phyloP scores from a whole-genome alignment of 2,888 invertebrate species.

The Trissonchulus sp. region DNA sequence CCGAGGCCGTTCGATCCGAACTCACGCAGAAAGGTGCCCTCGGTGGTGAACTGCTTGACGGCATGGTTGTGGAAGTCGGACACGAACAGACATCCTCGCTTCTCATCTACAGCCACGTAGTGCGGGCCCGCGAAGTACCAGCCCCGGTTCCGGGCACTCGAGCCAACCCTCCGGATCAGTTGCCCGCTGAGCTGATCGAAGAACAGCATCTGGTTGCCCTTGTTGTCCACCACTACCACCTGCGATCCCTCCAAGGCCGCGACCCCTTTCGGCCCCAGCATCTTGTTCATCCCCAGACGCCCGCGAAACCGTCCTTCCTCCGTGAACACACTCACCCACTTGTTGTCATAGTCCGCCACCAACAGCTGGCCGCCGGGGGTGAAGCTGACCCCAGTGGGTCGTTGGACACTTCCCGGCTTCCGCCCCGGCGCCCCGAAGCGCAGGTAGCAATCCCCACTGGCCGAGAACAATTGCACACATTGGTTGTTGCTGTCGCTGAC shows the following conservation, averaged over 20 bases:
- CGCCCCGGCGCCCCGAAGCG: conserved; percentile 56
- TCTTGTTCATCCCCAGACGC: conserved; percentile 55
- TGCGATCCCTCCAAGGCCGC: conserved; percentile 56
- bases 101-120: conserved; percentile 57
- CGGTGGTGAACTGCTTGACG: conserved; percentile 57
- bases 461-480: conserved; percentile 53
- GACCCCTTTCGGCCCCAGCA: conserved; percentile 59
- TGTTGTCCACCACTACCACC: conserved; percentile 59
- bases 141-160: neutral
- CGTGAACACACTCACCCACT: conserved; percentile 58
- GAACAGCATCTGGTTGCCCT: conserved; percentile 56
- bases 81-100: conserved; percentile 56
- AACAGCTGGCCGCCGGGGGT: conserved; percentile 39
- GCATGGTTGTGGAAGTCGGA: conserved; percentile 60
- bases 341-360: conserved; percentile 59
- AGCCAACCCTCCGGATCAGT: conserved; percentile 55
- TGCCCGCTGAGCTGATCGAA: conserved; percentile 57
- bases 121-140: conserved; percentile 58
- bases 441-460: conserved; percentile 55
- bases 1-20: conserved; percentile 60
- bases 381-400: conserved; percentile 57
- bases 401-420: conserved; percentile 57
- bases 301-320: conserved; percentile 57
- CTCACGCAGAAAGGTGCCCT: conserved; percentile 56
- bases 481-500: conserved; percentile 59